Evolutionary conservation across 2,888 invertebrate genomes (phyloP), one percentile per base, ranked within the genome.

Genomic region (Polietes domitor): DNA sequence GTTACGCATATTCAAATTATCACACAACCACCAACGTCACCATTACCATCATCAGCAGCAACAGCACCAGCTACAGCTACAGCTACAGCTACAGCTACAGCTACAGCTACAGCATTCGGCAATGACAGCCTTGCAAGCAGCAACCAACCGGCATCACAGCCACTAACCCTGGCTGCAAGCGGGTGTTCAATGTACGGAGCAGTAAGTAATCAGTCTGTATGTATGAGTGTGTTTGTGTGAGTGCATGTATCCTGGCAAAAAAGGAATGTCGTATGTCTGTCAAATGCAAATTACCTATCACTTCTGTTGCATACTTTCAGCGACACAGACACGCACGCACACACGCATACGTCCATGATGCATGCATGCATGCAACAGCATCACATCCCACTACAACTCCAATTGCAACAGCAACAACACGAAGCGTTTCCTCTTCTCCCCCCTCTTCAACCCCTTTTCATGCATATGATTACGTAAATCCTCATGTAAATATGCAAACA

Each of bases 221-320:
- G 68, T 41, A 21, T 58, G 24, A 7, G 21, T 55, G 24, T 24
- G 24, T 12, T 9, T 4, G 26, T 15, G 4, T 68, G 41, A 19
- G 12, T 37, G 37, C 37, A 37, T 37, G 37, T 37, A 37, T 37
- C 12, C 41, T n/a, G 43, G 26, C 53, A 28, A 37, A 21, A 72
- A 41, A 41, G 53, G 77, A 74, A 77, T 80, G 58, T 53, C 70
- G 32, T 61, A 15, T 68, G 55, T 68, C 90, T 90, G 91, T 89
- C 90, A 90, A 89, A 91, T 90, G 90, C 90, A 90, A 90, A 90
- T 90, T 89, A 90, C 90, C 89, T 87, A 88, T 90, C 90, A 90
- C 50, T 72, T 55, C 47, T 76, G 37, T 47, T 63, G 58, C 61
- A 58, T 41, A 47, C 72, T 72, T 72, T 32, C 72, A 72, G 28